Base-by-base conservation (phyloP, 2,113 vertebrate genomes). In the Bombycilla garrulus region DNA sequence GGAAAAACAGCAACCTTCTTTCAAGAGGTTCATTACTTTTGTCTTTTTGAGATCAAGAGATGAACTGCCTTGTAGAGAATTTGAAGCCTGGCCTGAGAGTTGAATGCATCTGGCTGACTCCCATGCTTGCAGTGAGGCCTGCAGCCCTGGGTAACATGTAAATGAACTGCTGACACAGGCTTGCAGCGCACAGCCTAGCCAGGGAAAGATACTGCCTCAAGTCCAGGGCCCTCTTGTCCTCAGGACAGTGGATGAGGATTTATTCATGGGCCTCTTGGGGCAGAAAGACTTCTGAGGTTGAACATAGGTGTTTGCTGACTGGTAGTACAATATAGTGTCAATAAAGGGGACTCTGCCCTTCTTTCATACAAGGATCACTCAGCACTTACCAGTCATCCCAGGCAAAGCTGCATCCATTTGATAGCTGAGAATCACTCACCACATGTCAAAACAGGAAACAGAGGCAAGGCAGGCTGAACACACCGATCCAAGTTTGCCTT, bases 1-100 rank as follows among this genome's bases (percentile, higher is more conserved):
- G 94, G 86, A 91, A 90, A 80, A 92, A n/a, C 53, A 80, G 86
- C 35, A 88, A 53, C 70, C 85, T 65, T 31, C 88, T 86, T 92
- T 88, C 67, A 80, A 74, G 81, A 61, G 86, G 72, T 72, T 90
- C 60, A 81, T 90, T 84, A 38, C 77, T 88, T 93, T 47, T 65
- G 69, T 86, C 86, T 90, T 88, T 77, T 60, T 1, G 22, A 92
- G 83, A 95, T 90, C 74, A 79, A 83, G 81, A 81, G 73, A 93
- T 84, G 77, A 93, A 53, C 36, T 28, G 80, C 26, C 50, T 67
- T 47, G 57, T 21, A 48, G 50, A 86, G 90, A 82, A 86, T 88
- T 61, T 56, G 73, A 42, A 79, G 84, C 51, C 45, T 6, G 0
- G 86, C 1, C 3, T 4, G 29, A 23, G 50, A 42, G 89, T 70